These are phyloP conservation scores for Morpho deidamia DNA, from an alignment of 2,888 invertebrate genomes.

Conservation along the genomic window DNA sequence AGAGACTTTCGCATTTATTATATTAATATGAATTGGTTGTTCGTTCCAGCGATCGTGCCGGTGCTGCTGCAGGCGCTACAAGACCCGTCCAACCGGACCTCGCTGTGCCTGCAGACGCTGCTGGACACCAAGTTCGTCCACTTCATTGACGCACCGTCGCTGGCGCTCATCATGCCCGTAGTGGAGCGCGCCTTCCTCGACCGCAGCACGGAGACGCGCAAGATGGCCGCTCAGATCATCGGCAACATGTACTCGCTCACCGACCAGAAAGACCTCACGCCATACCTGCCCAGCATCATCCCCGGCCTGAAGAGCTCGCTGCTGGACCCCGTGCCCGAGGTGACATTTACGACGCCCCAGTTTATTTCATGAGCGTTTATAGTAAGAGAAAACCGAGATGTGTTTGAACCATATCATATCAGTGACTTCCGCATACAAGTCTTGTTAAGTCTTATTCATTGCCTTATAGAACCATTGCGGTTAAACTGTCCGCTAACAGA, in stretches of 20 bases:
- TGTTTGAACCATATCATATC: no score
- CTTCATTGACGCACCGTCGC: slow-evolving; percentile 98
- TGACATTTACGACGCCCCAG: slow-evolving; percentile 32
- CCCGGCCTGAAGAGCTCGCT: slow-evolving; percentile 97
- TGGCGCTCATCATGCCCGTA: slow-evolving; percentile 99
- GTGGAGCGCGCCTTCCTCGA: slow-evolving; percentile 98
- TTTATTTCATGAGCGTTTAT: no score
- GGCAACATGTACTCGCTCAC: slow-evolving; percentile 99
- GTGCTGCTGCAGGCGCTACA: slow-evolving; percentile 93
- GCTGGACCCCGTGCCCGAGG: slow-evolving; percentile 98
- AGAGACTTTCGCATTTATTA: no score
- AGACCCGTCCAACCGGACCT: slow-evolving; percentile 97
- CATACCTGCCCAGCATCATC: slow-evolving; percentile 96
- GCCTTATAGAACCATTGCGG: no score
- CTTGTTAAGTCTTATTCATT: no score
- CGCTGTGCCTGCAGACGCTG: slow-evolving; percentile 93
- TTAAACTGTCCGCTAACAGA: no score
- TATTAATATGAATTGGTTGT: no score
- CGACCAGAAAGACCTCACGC: slow-evolving; percentile 98
- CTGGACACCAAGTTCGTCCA: slow-evolving; percentile 98
- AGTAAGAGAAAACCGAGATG: no score
- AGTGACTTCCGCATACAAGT: no score
- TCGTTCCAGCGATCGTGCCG: slow-evolving; percentile 85
- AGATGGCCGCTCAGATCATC: slow-evolving; percentile 99
- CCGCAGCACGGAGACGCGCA: slow-evolving; percentile 97